Percentiles rank a stretch among this genome's conserved stretches.
Evolutionary conservation across 2,113 vertebrate species (phyloP).

Genomic region (Apodemus sylvaticus): DNA sequence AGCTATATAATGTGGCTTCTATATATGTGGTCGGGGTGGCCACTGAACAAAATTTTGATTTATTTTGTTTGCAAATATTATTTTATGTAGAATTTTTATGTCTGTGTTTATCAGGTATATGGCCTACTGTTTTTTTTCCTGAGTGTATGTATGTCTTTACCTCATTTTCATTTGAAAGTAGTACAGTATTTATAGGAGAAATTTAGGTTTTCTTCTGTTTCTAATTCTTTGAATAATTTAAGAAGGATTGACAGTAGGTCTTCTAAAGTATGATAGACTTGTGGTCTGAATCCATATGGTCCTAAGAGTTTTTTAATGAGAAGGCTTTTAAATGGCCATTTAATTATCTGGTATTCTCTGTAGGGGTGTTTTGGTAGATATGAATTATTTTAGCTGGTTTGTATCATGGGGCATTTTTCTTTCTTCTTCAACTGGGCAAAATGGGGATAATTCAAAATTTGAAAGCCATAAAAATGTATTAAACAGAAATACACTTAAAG

Average conservation of each 20-base stretch:
- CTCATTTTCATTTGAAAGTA: neutral
- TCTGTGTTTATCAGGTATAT: neutral
- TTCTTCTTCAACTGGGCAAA: neutral
- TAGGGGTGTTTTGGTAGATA: neutral
- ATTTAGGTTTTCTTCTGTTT: neutral
- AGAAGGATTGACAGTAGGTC: neutral
- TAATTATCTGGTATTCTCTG: neutral
- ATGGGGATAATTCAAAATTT: too few species aligned
- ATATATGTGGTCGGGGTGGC: neutral
- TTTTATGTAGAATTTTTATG: neutral
- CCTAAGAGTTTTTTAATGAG: neutral
- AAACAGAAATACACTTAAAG: too few species aligned
- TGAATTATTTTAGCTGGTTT: neutral
- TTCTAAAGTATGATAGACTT: neutral
- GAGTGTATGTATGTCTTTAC: neutral
- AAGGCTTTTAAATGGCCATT: neutral
- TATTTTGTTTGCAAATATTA: neutral
- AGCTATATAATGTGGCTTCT: neutral
- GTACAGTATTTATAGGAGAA: neutral
- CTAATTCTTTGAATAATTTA: neutral
- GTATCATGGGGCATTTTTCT: neutral
- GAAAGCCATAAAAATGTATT: too few species aligned
- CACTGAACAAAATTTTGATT: neutral
- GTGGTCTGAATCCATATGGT: neutral
- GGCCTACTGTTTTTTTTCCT: neutral